A percentile compares a stretch with the other conserved stretches of the same genome.
phyloP scores from a whole-genome alignment of 1,140 invertebrate species.

The Meloidogyne exigua region DNA sequence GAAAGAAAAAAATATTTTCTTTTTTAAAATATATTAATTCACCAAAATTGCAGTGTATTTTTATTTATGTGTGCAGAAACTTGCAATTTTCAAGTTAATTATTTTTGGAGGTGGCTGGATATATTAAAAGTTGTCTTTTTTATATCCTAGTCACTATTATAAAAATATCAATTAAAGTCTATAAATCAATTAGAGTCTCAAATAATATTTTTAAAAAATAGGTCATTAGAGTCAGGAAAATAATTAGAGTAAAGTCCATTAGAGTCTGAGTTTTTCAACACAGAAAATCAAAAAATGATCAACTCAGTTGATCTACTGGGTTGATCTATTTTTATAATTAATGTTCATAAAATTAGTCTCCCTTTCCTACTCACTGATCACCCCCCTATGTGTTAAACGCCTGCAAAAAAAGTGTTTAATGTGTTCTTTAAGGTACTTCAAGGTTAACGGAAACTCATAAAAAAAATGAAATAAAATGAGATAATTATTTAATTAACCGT shows the following conservation, averaged over 20 bases:
- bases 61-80: not conserved
- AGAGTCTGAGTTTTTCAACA: too few species aligned
- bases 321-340: too few species aligned
- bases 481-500: not conserved
- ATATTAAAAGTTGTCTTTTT: not conserved
- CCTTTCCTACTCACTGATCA: not conserved
- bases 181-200: not conserved
- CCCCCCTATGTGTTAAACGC: not conserved
- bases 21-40: too few species aligned
- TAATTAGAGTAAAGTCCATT: too few species aligned
- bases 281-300: too few species aligned
- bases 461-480: not conserved
- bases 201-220: not conserved
- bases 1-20: too few species aligned
- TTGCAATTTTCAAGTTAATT: slow-evolving; percentile 8
- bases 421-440: not conserved
- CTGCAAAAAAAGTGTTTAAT: not conserved
- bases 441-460: slow-evolving; percentile 1
- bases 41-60: too few species aligned
- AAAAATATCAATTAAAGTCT: not conserved
- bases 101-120: not conserved
- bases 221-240: too few species aligned
- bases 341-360: too few species aligned
- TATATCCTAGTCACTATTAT: not conserved
- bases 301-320: too few species aligned